Evolutionary conservation across 1,140 invertebrate species (phyloP).

Genomic region (Caerostris darwini): DNA sequence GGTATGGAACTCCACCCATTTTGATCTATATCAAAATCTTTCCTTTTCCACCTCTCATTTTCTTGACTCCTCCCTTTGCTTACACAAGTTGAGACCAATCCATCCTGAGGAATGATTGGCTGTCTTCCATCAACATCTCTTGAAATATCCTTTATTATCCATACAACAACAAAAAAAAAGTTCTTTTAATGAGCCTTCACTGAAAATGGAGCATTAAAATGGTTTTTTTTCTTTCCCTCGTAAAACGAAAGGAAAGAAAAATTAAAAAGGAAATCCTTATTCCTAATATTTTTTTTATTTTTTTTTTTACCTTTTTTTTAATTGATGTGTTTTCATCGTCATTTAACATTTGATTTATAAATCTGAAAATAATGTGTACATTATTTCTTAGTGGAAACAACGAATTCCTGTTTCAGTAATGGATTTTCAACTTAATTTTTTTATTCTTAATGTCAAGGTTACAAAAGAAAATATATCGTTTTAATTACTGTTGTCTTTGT

Average conservation of each 20-base stretch:
- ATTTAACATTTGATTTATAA: no score
- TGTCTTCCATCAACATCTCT: slow-evolving; percentile 37
- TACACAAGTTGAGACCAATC: slow-evolving; percentile 44
- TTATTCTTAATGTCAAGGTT: no score
- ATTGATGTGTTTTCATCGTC: no score
- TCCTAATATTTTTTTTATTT: neutral
- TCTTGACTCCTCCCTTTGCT: slow-evolving; percentile 52
- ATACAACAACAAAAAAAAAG: neutral
- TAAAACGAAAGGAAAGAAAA: neutral
- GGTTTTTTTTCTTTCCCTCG: neutral
- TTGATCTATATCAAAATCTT: slow-evolving; percentile 41
- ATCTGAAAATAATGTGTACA: no score
- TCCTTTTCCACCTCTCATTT: neutral
- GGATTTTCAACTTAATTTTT: no score
- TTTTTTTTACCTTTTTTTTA: no score
- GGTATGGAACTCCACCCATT: slow-evolving; percentile 46
- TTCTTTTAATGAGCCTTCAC: slow-evolving; percentile 1
- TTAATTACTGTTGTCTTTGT: no score
- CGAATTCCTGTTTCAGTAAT: no score
- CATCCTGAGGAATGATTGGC: slow-evolving; percentile 41
- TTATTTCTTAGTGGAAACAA: no score
- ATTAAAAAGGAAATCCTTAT: neutral
- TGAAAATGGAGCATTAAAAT: slow-evolving; percentile 3
- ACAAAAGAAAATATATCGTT: no score
- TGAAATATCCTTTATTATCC: slow-evolving; percentile 19